phyloP scores from a whole-genome alignment of 2,888 invertebrate species.

The Cryptosula pallasiana region DNA sequence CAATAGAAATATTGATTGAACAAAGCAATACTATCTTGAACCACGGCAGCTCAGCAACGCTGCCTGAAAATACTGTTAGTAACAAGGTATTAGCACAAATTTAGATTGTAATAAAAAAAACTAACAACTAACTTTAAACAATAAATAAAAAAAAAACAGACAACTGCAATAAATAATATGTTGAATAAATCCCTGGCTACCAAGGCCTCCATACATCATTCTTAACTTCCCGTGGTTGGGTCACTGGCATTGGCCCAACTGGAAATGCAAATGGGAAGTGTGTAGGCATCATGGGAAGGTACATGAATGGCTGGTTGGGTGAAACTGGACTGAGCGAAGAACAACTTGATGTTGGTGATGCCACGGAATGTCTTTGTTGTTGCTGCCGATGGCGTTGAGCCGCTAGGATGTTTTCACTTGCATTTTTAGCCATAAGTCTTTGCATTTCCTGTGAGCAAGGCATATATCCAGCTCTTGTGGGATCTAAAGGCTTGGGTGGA shows the following conservation, averaged over 20 bases:
- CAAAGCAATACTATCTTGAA: too few species aligned
- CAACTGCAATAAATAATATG: too few species aligned
- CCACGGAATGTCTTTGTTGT: neutral
- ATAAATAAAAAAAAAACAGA: neutral
- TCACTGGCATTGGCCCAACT: neutral
- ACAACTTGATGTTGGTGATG: slow-evolving; percentile 5
- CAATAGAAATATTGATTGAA: too few species aligned
- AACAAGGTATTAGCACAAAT: too few species aligned
- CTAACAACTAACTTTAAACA: too few species aligned
- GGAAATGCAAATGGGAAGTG: neutral
- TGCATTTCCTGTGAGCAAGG: slow-evolving; percentile 14
- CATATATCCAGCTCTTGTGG: neutral
- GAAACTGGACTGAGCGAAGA: slow-evolving; percentile 11
- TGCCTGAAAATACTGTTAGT: too few species aligned
- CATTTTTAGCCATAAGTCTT: slow-evolving; percentile 22
- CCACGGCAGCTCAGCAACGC: too few species aligned
- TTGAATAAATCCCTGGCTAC: neutral
- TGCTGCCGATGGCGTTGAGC: neutral
- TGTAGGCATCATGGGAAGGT: slow-evolving; percentile 8
- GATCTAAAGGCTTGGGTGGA: slow-evolving; percentile 7
- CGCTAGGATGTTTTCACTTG: neutral
- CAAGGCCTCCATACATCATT: slow-evolving; percentile 15
- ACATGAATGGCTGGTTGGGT: neutral
- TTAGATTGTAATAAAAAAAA: too few species aligned
- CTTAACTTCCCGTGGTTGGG: neutral